Percentiles rank a stretch among this genome's conserved stretches.
phyloP scores from a whole-genome alignment of 1,140 invertebrate species.

The Stratiolaelaps scimitus region DNA sequence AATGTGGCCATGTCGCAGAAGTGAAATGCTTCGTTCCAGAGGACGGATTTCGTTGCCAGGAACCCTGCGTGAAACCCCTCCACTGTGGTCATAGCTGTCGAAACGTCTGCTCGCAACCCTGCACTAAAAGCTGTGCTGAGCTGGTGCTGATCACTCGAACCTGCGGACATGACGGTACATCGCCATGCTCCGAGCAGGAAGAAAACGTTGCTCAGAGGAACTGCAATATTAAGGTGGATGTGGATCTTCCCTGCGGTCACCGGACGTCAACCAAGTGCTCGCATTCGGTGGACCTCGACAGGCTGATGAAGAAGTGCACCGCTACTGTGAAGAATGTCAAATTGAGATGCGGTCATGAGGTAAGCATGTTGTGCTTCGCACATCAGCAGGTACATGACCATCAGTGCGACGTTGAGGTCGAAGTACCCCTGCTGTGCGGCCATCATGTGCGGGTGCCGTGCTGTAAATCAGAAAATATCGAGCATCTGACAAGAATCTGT shows the following conservation, averaged over 20 bases:
- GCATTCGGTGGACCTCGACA: conserved; percentile 31
- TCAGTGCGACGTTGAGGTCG: not conserved
- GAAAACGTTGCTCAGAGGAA: not conserved
- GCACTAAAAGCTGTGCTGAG: not conserved
- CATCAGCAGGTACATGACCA: not conserved
- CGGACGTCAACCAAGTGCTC: conserved; percentile 28
- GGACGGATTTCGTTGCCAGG: not conserved
- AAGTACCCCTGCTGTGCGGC: not conserved
- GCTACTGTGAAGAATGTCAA: conserved; percentile 28
- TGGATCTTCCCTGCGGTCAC: not conserved
- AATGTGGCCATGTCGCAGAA: not conserved
- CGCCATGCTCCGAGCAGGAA: conserved; percentile 29
- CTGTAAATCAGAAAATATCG: not conserved
- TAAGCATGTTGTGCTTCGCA: conserved; percentile 28
- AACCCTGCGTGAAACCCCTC: not conserved
- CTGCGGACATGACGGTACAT: conserved; percentile 29
- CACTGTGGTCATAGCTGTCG: not conserved
- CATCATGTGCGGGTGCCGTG: not conserved
- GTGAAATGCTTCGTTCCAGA: not conserved
- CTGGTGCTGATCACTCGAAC: not conserved
- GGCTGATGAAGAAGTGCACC: conserved; percentile 4
- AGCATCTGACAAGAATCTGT: not conserved
- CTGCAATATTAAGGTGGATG: not conserved
- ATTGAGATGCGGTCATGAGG: conserved; percentile 33
- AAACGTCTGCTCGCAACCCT: not conserved